These are phyloP conservation scores for Nannospalax galili DNA, from an alignment of 2,113 vertebrate species.

Conservation along the genomic window DNA sequence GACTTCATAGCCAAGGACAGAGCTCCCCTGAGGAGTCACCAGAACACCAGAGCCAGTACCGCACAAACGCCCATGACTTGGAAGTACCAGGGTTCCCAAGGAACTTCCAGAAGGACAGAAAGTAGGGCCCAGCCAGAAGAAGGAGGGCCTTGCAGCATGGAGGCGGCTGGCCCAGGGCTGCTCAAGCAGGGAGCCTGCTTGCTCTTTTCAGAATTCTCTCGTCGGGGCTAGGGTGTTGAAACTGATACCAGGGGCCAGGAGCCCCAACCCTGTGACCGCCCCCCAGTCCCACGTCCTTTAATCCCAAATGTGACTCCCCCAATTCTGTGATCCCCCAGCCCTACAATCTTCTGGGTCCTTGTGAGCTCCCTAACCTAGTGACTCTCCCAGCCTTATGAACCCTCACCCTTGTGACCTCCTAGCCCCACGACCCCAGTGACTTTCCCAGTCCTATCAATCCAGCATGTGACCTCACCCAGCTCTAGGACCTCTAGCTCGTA, in stretches of 20 bases:
- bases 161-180: neutral
- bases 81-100: too few relatives aligned
- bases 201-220: neutral
- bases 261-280: neutral
- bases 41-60: neutral
- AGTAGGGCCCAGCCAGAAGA: neutral
- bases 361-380: neutral
- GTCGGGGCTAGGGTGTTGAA: accelerated
- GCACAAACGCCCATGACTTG: neutral
- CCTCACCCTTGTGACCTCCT: neutral
- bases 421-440: neutral
- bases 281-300: neutral
- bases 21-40: neutral
- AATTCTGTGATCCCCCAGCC: neutral
- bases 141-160: neutral
- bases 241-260: neutral
- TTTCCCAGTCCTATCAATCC: too few relatives aligned
- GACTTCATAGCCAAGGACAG: neutral
- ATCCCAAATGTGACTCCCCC: neutral
- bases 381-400: neutral
- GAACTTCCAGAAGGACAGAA: neutral
- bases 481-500: neutral
- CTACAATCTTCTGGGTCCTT: neutral
- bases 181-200: neutral
- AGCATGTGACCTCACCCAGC: too few relatives aligned